phyloP scores from a whole-genome alignment of 2,797 vertebrate species.

The Rhinoraja longicauda region DNA sequence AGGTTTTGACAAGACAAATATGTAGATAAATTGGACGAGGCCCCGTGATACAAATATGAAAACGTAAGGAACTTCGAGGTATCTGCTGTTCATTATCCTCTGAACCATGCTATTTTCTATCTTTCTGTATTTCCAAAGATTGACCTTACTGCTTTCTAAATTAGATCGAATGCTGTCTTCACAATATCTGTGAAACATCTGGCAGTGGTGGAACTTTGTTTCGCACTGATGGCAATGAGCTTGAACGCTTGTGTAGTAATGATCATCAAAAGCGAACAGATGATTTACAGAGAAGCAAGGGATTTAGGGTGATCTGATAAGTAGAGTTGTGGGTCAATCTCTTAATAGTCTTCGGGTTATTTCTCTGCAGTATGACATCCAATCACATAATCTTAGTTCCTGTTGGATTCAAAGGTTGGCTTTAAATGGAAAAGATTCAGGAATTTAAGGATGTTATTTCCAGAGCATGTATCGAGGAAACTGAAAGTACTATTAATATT shows the following conservation, averaged over 20 bases:
- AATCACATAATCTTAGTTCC: neutral
- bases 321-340: neutral
- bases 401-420: neutral
- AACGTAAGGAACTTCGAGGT: neutral
- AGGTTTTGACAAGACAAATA: neutral
- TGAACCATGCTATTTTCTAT: neutral
- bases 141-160: neutral
- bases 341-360: neutral
- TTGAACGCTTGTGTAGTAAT: neutral
- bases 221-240: neutral
- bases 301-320: neutral
- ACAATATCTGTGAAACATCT: neutral
- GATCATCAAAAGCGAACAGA: neutral
- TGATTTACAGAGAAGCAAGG: neutral
- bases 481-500: neutral
- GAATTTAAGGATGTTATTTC: neutral
- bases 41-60: neutral
- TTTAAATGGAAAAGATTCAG: neutral
- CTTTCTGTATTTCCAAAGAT: neutral
- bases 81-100: neutral
- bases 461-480: neutral
- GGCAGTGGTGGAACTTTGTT: neutral
- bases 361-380: neutral
- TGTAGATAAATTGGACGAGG: neutral
- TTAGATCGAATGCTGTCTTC: neutral